A percentile compares a stretch with the other conserved stretches of the same genome.
Evolutionary conservation across 2,888 invertebrate genomes (phyloP).

Genomic region (Tipula vernalis): DNA sequence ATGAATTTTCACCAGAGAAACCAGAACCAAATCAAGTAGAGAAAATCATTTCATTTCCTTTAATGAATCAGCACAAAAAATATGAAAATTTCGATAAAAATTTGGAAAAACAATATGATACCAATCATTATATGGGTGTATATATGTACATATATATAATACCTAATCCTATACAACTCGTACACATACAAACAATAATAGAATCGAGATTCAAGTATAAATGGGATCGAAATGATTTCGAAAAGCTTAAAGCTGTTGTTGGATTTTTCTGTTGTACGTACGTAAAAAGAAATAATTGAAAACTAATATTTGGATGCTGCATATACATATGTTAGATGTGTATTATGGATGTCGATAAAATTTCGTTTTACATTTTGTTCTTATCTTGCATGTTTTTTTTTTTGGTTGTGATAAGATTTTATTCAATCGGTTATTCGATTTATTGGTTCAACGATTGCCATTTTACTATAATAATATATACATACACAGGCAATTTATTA

Average conservation of each 20-base stretch:
- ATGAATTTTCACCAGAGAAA: background rate
- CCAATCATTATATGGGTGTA: background rate
- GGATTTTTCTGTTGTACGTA: background rate
- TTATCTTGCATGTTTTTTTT: background rate
- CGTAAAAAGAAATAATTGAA: background rate
- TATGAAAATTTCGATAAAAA: background rate
- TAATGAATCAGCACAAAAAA: constrained; percentile 4
- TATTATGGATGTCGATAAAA: background rate
- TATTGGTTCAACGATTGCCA: background rate
- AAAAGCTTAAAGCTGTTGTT: background rate
- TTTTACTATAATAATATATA: background rate
- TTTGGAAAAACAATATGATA: background rate
- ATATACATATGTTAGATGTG: background rate
- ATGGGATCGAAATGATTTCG: background rate
- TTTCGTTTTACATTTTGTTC: background rate
- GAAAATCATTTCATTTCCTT: background rate
- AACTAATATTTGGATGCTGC: background rate
- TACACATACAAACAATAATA: background rate
- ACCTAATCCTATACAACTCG: too few relatives aligned
- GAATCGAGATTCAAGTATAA: background rate
- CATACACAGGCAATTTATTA: too few relatives aligned
- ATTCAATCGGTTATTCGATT: background rate
- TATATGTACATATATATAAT: too few relatives aligned
- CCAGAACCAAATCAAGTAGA: background rate
- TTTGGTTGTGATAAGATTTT: background rate